Percentiles rank a stretch among this genome's conserved stretches.
phyloP scores from a whole-genome alignment of 2,888 invertebrate genomes.

The Lamproptera curius region DNA sequence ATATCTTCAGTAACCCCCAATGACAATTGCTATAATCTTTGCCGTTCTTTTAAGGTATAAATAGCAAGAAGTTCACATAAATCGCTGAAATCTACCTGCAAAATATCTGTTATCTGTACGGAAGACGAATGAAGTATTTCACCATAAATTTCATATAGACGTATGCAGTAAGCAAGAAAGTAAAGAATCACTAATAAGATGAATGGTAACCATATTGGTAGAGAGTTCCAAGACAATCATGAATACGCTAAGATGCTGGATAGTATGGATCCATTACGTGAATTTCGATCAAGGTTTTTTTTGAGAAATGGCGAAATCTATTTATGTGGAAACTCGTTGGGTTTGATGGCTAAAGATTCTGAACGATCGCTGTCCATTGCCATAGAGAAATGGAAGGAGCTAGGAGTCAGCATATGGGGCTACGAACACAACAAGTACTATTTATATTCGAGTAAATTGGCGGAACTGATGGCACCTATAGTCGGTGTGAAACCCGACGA shows the following conservation, averaged over 20 bases:
- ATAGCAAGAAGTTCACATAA: neutral
- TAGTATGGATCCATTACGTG: slow-evolving; percentile 51
- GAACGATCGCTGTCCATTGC: slow-evolving; percentile 40
- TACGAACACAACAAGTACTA: slow-evolving; percentile 50
- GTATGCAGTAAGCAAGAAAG: too few species aligned
- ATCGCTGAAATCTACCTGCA: neutral
- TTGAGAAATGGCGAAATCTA: slow-evolving; percentile 48
- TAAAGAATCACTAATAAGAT: neutral
- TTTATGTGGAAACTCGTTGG: slow-evolving; percentile 64
- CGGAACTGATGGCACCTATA: slow-evolving; percentile 52
- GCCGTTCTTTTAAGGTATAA: neutral
- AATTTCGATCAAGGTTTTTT: slow-evolving; percentile 52
- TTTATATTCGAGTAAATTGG: slow-evolving; percentile 44
- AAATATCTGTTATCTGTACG: neutral
- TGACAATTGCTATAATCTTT: too few species aligned
- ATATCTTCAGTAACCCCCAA: too few species aligned
- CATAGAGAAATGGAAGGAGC: slow-evolving; percentile 51
- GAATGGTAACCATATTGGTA: neutral
- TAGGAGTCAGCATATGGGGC: slow-evolving; percentile 57
- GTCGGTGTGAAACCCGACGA: slow-evolving; percentile 54
- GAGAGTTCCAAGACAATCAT: slow-evolving; percentile 38
- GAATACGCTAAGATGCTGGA: slow-evolving; percentile 50
- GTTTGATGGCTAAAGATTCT: slow-evolving; percentile 55
- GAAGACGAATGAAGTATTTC: neutral
- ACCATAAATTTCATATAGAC: too few species aligned